These are phyloP conservation scores for Eudyptes chrysolophus DNA, from an alignment of 2,113 vertebrate species.

Conservation along the genomic window DNA sequence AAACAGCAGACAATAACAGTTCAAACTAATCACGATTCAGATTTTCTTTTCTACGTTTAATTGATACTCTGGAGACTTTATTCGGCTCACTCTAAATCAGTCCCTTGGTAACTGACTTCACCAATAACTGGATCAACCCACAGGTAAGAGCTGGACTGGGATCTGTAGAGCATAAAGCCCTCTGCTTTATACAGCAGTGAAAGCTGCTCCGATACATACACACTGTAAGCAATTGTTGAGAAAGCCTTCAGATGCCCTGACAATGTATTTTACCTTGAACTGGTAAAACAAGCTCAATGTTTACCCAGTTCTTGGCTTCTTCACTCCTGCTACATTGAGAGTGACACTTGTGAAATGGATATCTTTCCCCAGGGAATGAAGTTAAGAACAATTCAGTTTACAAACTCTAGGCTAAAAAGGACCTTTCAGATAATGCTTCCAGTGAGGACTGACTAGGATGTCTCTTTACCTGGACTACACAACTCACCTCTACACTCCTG, in stretches of 20 bases:
- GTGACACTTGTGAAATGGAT: constrained; percentile 14
- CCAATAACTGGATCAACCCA: neutral
- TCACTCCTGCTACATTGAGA: neutral
- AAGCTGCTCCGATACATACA: neutral
- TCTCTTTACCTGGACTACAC: neutral
- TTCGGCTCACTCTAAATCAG: neutral
- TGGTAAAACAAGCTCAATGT: neutral
- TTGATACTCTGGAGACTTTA: constrained; percentile 14
- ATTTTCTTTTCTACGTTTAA: constrained; percentile 42
- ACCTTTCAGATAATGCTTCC: neutral
- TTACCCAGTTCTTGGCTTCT: constrained; percentile 4
- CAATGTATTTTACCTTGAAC: neutral
- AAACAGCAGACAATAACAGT: constrained; percentile 21
- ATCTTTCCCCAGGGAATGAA: neutral
- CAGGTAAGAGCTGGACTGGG: neutral
- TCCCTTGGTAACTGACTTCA: neutral
- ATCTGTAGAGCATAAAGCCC: neutral
- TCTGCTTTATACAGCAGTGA: neutral
- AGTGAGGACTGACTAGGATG: neutral
- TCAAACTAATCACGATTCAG: constrained; percentile 20
- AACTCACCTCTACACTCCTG: neutral
- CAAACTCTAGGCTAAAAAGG: neutral
- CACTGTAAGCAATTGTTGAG: neutral
- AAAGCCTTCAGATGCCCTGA: neutral
- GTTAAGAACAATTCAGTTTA: constrained; percentile 13